A percentile compares a stretch with the other conserved stretches of the same genome.
These are phyloP conservation scores for Heliconius hewitsoni DNA, from an alignment of 1,140 invertebrate genomes.

Conservation along the genomic window DNA sequence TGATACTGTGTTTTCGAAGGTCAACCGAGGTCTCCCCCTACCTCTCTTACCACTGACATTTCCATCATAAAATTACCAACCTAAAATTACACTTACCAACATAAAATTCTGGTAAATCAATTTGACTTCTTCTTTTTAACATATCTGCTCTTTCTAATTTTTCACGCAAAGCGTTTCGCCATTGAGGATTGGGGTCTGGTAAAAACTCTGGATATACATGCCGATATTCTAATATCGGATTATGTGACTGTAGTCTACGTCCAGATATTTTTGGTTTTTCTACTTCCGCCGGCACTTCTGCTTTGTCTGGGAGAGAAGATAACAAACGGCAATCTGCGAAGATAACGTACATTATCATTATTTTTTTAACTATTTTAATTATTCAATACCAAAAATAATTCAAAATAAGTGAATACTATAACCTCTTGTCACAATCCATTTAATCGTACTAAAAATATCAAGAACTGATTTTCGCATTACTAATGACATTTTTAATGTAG, in stretches of 20 bases:
- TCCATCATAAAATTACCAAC: too few relatives aligned
- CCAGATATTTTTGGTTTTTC: constrained; percentile 40
- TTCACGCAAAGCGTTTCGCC: constrained; percentile 91
- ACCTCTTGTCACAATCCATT: constrained; percentile 70
- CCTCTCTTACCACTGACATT: too few relatives aligned
- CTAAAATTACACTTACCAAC: constrained; percentile 86
- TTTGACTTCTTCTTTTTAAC: constrained; percentile 89
- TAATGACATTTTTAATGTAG: constrained; percentile 51
- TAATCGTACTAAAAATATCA: constrained; percentile 53
- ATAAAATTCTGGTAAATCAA: constrained; percentile 98
- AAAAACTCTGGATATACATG: constrained; percentile 97
- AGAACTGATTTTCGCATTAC: constrained; percentile 51
- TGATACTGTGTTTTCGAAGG: too few relatives aligned
- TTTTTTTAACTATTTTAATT: background rate
- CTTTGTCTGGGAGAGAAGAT: constrained; percentile 61
- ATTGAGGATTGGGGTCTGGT: constrained; percentile 90
- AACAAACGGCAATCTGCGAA: constrained; percentile 58
- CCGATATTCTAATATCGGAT: constrained; percentile 82
- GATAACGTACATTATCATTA: background rate
- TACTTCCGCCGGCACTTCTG: constrained; percentile 41
- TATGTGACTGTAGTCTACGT: constrained; percentile 43
- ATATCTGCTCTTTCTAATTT: constrained; percentile 96
- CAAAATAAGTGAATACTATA: constrained; percentile 28
- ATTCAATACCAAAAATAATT: background rate
- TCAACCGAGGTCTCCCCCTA: too few relatives aligned